Percentiles rank a stretch among this genome's conserved stretches.
phyloP scores from a whole-genome alignment of 2,888 invertebrate genomes.

The Lasioglossum oenotherae region DNA sequence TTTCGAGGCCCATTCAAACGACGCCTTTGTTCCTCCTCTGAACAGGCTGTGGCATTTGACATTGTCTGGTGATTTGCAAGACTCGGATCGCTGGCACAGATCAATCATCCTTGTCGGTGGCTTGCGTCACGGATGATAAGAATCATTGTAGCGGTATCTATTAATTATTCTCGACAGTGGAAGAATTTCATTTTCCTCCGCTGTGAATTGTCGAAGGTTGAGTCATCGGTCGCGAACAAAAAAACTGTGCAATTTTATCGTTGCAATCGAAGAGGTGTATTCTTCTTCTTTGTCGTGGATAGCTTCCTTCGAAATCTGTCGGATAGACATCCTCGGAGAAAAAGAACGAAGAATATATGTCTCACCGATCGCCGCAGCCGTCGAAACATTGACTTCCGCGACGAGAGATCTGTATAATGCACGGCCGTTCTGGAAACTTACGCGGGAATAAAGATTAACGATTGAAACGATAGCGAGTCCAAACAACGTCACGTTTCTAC shows the following conservation, averaged over 20 bases:
- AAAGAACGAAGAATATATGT: not conserved
- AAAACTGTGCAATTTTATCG: not conserved
- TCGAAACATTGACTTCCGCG: not conserved
- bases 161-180: not conserved
- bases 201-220: not conserved
- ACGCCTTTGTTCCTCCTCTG: not conserved
- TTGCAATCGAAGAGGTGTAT: not conserved
- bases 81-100: not conserved
- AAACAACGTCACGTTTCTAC: not conserved
- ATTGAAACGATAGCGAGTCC: not conserved
- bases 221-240: not conserved
- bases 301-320: not conserved
- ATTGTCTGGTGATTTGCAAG: not conserved
- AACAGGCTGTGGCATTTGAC: not conserved
- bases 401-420: not conserved
- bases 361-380: no score
- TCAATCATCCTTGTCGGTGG: conserved; percentile 1
- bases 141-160: not conserved
- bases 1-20: not conserved
- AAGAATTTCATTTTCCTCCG: not conserved
- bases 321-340: not conserved
- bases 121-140: not conserved
- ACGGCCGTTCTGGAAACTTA: not conserved
- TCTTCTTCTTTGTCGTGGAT: not conserved
- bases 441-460: not conserved